Percentiles rank a stretch among this genome's conserved stretches.
These are phyloP conservation scores for Montipora capitata DNA, from an alignment of 92 coral and sea anemone species.

Conservation along the genomic window DNA sequence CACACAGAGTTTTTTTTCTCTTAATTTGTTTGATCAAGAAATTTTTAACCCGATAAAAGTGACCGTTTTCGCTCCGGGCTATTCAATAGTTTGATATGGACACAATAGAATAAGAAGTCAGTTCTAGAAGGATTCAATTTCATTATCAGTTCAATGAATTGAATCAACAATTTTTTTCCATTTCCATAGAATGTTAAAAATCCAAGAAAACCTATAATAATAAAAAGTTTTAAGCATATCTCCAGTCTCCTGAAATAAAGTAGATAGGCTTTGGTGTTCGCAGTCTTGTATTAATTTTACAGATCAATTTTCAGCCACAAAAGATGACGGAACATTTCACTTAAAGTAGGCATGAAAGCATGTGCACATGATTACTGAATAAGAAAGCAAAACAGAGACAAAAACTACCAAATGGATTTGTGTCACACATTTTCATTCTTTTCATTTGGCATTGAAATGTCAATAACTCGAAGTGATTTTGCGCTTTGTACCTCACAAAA, in stretches of 20 bases:
- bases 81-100: too few species aligned
- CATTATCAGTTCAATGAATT: neutral
- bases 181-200: too few species aligned
- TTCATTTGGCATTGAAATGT: too few species aligned
- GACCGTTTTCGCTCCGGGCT: too few species aligned
- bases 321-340: neutral
- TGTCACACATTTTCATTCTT: too few species aligned
- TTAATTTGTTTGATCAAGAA: neutral
- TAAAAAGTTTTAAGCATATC: neutral
- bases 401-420: neutral
- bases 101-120: too few species aligned
- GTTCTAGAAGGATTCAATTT: too few species aligned
- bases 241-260: neutral
- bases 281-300: constrained; percentile 14
- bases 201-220: neutral
- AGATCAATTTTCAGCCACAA: neutral
- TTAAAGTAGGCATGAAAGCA: neutral
- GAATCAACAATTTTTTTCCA: neutral
- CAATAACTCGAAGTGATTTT: neutral
- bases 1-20: constrained; percentile 4
- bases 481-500: neutral
- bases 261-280: neutral
- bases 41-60: too few species aligned
- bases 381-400: neutral
- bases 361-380: neutral